Percentiles rank a stretch among this genome's conserved stretches.
These are phyloP conservation scores for Mayetiola destructor DNA, from an alignment of 2,888 invertebrate genomes.

Conservation along the genomic window DNA sequence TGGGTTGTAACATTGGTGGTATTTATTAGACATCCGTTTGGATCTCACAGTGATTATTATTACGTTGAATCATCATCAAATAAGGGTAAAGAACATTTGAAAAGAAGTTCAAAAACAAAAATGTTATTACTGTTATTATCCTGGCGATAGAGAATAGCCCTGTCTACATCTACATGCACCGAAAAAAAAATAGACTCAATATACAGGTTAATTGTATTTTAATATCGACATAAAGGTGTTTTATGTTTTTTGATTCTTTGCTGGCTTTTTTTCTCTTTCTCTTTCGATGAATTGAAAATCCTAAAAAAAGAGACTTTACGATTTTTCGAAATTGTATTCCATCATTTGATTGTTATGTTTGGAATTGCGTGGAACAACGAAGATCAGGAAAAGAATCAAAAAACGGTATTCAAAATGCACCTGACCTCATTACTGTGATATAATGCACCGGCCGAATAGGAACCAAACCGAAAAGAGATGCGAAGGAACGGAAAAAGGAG, in stretches of 20 bases:
- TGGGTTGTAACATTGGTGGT: too few species aligned
- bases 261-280: not conserved
- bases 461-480: not conserved
- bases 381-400: not conserved
- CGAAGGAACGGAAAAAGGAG: not conserved
- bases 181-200: not conserved
- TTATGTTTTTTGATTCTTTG: not conserved
- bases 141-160: not conserved
- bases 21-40: slow-evolving; percentile 1
- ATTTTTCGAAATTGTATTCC: too few species aligned
- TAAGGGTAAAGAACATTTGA: too few species aligned
- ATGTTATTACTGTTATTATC: not conserved
- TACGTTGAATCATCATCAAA: slow-evolving; percentile 3
- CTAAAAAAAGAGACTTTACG: too few species aligned
- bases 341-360: not conserved
- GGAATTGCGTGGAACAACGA: not conserved
- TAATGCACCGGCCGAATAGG: too few species aligned
- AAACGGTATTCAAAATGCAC: slow-evolving; percentile 9
- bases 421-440: slow-evolving; percentile 2
- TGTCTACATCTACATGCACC: not conserved
- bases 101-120: slow-evolving; percentile 1
- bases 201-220: slow-evolving; percentile 11
- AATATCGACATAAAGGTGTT: slow-evolving; percentile 10
- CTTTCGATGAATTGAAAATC: not conserved
- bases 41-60: slow-evolving; percentile 10